Evolutionary conservation across 2,113 vertebrate genomes (phyloP).

Genomic region (Paramormyrops kingsleyae): DNA sequence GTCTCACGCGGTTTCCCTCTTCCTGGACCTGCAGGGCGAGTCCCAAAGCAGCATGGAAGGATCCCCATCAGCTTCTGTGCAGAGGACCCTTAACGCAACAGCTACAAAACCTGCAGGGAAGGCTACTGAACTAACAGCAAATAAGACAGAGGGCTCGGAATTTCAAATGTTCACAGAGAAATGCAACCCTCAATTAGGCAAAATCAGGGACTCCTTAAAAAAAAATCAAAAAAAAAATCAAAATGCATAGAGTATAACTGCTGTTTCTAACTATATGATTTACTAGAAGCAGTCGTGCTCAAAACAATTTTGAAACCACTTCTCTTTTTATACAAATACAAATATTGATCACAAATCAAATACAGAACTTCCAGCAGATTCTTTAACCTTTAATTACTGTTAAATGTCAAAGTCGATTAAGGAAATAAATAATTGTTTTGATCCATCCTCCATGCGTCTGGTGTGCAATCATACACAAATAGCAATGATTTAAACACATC

Average conservation of each 20-base stretch:
- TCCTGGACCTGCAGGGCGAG: neutral
- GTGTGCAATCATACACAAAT: slow-evolving; percentile 17
- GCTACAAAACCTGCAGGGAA: neutral
- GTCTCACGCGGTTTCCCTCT: neutral
- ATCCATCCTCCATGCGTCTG: slow-evolving; percentile 11
- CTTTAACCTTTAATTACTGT: slow-evolving; percentile 15
- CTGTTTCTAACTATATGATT: neutral
- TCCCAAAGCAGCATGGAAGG: neutral
- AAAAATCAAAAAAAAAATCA: neutral
- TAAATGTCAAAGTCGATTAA: slow-evolving; percentile 14
- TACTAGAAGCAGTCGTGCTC: neutral
- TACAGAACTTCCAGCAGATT: neutral
- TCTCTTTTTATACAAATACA: neutral
- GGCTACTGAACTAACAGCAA: neutral
- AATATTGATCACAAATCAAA: neutral
- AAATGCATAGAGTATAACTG: neutral
- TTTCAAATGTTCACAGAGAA: neutral
- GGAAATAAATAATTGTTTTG: slow-evolving; percentile 22
- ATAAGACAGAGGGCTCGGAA: neutral
- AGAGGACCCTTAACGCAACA: neutral
- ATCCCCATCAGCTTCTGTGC: neutral
- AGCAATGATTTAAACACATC: slow-evolving; percentile 16
- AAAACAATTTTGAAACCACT: neutral
- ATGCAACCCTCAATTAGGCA: neutral
- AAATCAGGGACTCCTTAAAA: neutral